Conservation (phyloP, 2,888 invertebrate species). For the Octonoba sinensis region DNA sequence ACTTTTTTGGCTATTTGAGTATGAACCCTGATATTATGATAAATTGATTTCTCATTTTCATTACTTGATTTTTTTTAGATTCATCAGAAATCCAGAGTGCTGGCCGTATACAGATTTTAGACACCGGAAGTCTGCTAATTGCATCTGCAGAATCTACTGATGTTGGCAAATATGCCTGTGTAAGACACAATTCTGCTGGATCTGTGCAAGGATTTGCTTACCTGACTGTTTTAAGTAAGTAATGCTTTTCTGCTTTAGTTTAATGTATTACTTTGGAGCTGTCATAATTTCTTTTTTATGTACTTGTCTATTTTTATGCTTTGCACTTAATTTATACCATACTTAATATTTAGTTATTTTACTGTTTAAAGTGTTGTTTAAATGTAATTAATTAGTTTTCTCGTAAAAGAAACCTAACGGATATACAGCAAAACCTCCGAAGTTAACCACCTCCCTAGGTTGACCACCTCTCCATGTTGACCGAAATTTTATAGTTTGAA, state of each 20-base stretch:
- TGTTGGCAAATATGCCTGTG: constrained; percentile 90
- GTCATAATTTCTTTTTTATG: neutral
- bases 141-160: constrained; percentile 86
- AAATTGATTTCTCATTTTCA: too few relatives aligned
- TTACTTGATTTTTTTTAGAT: constrained; percentile 54
- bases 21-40: too few relatives aligned
- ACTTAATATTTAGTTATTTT: too few relatives aligned
- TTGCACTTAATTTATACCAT: neutral
- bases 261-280: neutral
- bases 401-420: too few relatives aligned
- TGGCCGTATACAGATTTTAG: constrained; percentile 86
- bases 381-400: too few relatives aligned
- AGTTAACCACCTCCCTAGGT: too few relatives aligned
- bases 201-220: constrained; percentile 85
- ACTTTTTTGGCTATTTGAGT: too few relatives aligned
- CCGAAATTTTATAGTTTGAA: too few relatives aligned
- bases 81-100: constrained; percentile 71
- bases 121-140: constrained; percentile 88
- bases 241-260: neutral
- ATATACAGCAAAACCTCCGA: too few relatives aligned
- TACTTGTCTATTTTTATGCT: neutral
- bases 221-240: constrained; percentile 85
- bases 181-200: constrained; percentile 90
- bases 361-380: too few relatives aligned
- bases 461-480: too few relatives aligned